These are phyloP conservation scores for Hemiscyllium ocellatum DNA, from an alignment of 2,113 vertebrate genomes.

Conservation along the genomic window DNA sequence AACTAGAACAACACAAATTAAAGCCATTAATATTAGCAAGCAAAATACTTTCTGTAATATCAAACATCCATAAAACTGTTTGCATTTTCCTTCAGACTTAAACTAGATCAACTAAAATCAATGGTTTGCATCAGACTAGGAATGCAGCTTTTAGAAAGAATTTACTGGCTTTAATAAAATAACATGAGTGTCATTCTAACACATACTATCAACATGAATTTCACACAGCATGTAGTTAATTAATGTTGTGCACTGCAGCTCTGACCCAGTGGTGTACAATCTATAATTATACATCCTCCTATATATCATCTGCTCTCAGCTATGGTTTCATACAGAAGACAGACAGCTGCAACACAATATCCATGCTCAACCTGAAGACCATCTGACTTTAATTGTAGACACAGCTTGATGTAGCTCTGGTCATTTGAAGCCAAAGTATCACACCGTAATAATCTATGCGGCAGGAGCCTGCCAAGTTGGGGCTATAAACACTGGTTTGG, in stretches of 20 bases:
- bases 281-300: slow-evolving; percentile 61
- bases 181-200: slow-evolving; percentile 38
- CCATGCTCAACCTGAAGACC: slow-evolving; percentile 69
- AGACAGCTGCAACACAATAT: slow-evolving; percentile 70
- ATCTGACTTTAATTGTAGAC: slow-evolving; percentile 77
- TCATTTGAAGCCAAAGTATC: slow-evolving; percentile 66
- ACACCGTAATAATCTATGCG: slow-evolving; percentile 69
- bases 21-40: slow-evolving; percentile 7
- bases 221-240: slow-evolving; percentile 50
- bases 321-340: slow-evolving; percentile 61
- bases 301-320: slow-evolving; percentile 63
- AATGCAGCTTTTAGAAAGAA: slow-evolving; percentile 12
- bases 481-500: slow-evolving; percentile 58
- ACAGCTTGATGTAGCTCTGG: slow-evolving; percentile 69
- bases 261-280: slow-evolving; percentile 58
- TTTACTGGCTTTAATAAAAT: slow-evolving; percentile 28
- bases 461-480: slow-evolving; percentile 63
- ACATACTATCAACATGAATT: slow-evolving; percentile 38
- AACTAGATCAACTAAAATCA: not conserved
- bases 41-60: not conserved
- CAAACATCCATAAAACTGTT: not conserved
- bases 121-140: not conserved
- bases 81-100: not conserved
- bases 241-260: slow-evolving; percentile 57
- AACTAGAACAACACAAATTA: slow-evolving; percentile 20